A percentile compares a stretch with the other conserved stretches of the same genome.
These are phyloP conservation scores for Rallus limicola DNA, from an alignment of 2,113 vertebrate species.

Conservation along the genomic window DNA sequence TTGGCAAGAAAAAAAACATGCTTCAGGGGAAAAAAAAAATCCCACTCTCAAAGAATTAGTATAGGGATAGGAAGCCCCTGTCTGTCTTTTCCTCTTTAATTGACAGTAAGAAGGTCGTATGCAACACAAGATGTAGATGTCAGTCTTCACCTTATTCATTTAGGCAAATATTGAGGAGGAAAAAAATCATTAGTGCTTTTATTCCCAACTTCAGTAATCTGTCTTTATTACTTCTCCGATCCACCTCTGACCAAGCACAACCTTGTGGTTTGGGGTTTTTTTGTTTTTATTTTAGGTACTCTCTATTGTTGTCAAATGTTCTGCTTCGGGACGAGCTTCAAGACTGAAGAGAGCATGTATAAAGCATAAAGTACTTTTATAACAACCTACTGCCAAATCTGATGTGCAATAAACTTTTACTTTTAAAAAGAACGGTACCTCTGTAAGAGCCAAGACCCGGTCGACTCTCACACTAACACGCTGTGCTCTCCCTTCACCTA, in stretches of 20 bases:
- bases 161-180: not conserved
- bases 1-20: not conserved
- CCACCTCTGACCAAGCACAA: not conserved
- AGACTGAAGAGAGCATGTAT: rapidly evolving
- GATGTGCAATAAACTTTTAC: not conserved
- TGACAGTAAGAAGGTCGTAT: not conserved
- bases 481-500: not conserved
- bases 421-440: not conserved
- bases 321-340: not conserved
- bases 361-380: not conserved
- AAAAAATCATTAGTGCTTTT: not conserved
- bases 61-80: not conserved
- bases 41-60: not conserved
- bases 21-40: not conserved
- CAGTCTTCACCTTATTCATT: not conserved
- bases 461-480: not conserved
- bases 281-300: not conserved
- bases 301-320: not conserved
- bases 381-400: not conserved
- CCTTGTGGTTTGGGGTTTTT: not conserved
- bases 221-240: not conserved
- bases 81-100: not conserved
- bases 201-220: rapidly evolving
- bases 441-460: no score
- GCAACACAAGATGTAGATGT: not conserved